Percentiles rank a stretch among this genome's conserved stretches.
Conservation (phyloP, 2,797 vertebrate species). For the Sebastes umbrosus region DNA sequence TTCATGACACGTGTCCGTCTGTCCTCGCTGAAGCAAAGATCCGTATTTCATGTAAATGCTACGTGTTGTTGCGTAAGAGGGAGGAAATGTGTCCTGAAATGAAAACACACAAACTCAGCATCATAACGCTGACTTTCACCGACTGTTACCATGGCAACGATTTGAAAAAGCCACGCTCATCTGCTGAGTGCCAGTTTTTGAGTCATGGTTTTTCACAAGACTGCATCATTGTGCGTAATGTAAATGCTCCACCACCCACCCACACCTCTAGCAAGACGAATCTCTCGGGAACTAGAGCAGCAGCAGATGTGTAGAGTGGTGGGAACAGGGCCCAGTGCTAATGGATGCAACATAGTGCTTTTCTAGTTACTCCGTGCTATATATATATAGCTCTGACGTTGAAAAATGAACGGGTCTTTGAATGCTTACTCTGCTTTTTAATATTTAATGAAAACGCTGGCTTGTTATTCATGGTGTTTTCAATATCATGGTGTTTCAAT, state of each 20-base stretch:
- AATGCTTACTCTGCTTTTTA: conserved; percentile 13
- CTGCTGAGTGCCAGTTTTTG: conserved; percentile 50
- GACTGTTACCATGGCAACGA: conserved; percentile 73
- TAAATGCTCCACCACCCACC: background rate
- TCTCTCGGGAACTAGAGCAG: background rate
- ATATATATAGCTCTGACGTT: conserved; percentile 51
- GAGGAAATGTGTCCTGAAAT: conserved; percentile 31
- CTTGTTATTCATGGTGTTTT: background rate
- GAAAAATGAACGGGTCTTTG: conserved; percentile 12
- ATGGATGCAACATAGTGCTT: conserved; percentile 14
- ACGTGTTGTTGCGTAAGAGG: conserved; percentile 42
- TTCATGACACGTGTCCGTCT: background rate
- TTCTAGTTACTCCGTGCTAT: conserved; percentile 27
- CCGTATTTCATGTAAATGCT: conserved; percentile 35
- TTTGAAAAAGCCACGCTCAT: conserved; percentile 23
- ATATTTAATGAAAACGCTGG: conserved; percentile 28
- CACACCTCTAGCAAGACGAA: background rate
- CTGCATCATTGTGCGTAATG: conserved; percentile 17
- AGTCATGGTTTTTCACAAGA: conserved; percentile 39
- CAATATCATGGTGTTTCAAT: background rate
- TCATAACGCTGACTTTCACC: conserved; percentile 48
- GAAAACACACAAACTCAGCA: conserved; percentile 34
- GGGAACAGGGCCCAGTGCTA: conserved; percentile 7
- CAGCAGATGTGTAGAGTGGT: background rate
- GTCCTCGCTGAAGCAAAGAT: background rate